These are phyloP conservation scores for Diorhabda sublineata DNA, from an alignment of 1,140 invertebrate genomes.

Conservation along the genomic window DNA sequence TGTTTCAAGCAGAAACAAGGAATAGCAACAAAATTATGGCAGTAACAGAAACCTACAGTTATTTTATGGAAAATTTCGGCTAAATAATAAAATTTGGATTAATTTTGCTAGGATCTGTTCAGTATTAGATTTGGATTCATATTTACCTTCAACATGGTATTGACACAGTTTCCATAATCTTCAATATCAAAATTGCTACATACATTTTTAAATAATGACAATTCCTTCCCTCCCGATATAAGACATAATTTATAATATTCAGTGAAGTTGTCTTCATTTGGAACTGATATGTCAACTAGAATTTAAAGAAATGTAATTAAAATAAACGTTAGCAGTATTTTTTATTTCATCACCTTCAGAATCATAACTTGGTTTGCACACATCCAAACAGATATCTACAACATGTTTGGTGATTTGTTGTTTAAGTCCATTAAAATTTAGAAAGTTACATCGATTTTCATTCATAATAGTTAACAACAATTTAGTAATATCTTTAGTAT, in stretches of 20 bases:
- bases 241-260: slow-evolving; percentile 19
- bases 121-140: too few relatives aligned
- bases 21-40: too few relatives aligned
- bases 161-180: slow-evolving; percentile 28
- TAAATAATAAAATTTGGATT: too few relatives aligned
- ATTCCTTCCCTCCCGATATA: neutral
- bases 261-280: slow-evolving; percentile 22
- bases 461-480: slow-evolving; percentile 23
- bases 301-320: neutral
- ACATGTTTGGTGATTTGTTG: slow-evolving; percentile 23
- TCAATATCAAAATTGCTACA: slow-evolving; percentile 23
- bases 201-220: slow-evolving; percentile 18
- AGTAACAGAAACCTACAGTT: too few relatives aligned
- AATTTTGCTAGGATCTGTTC: too few relatives aligned
- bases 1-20: too few relatives aligned
- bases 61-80: too few relatives aligned
- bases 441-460: slow-evolving; percentile 24
- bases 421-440: slow-evolving; percentile 28
- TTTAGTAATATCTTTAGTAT: slow-evolving; percentile 7
- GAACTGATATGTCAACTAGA: neutral
- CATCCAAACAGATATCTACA: slow-evolving; percentile 21
- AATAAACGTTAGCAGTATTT: neutral
- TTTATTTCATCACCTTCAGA: slow-evolving; percentile 13
- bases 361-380: neutral
- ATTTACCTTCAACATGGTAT: slow-evolving; percentile 35